Conservation (phyloP, 2,113 vertebrate genomes). For the Poecile atricapillus region DNA sequence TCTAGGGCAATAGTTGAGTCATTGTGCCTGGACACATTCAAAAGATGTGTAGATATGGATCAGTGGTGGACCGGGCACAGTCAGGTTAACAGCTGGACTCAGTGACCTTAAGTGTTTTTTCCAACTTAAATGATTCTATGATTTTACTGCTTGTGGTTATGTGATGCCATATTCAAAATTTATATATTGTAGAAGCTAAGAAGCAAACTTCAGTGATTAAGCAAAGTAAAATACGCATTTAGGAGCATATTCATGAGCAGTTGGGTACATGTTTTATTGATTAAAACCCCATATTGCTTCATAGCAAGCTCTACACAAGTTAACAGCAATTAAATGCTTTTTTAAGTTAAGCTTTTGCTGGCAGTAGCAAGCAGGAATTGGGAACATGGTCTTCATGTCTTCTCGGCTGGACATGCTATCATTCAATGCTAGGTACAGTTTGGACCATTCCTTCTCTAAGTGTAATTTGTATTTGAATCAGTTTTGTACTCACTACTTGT, state of each 20-base stretch:
- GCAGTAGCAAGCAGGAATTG: background rate
- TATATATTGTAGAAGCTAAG: background rate
- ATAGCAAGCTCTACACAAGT: background rate
- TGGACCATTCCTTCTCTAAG: background rate
- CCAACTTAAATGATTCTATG: background rate
- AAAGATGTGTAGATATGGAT: background rate
- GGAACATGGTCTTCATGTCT: background rate
- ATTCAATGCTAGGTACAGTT: background rate
- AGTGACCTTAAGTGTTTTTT: background rate
- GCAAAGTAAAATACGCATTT: background rate
- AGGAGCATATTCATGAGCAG: background rate
- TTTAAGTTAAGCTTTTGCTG: background rate
- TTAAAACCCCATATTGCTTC: background rate
- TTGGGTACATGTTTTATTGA: background rate
- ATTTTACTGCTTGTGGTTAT: background rate
- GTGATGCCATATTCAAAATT: background rate
- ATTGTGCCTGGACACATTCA: fast-evolving
- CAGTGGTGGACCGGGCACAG: background rate
- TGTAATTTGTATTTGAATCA: background rate
- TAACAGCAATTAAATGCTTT: background rate
- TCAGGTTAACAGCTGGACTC: background rate
- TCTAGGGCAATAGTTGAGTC: background rate
- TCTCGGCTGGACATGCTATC: background rate
- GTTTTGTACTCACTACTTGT: background rate
- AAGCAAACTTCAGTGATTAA: background rate